Percentiles rank a stretch among this genome's conserved stretches.
phyloP scores from a whole-genome alignment of 1,140 invertebrate genomes.

The Heliconius hewitsoni region DNA sequence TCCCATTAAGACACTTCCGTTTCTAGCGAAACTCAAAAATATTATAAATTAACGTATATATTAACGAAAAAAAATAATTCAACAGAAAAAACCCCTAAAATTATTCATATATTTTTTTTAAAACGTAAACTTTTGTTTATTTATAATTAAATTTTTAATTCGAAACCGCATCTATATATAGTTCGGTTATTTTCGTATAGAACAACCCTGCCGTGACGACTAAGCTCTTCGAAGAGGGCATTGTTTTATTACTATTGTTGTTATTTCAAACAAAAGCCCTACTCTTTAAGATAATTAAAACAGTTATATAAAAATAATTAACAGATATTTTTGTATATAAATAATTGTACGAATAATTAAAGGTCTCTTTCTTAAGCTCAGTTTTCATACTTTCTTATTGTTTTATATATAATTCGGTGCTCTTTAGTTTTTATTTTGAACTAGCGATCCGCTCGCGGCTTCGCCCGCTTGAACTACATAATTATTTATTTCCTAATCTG shows the following conservation, averaged over 20 bases:
- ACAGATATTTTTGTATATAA: constrained; percentile 25
- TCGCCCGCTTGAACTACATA: too few species aligned
- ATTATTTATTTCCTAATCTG: too few species aligned
- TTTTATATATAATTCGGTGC: background rate
- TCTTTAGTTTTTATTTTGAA: too few species aligned
- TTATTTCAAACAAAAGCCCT: constrained; percentile 17
- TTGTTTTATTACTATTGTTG: constrained; percentile 32
- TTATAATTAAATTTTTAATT: background rate
- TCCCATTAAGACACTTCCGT: too few species aligned
- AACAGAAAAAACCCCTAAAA: too few species aligned
- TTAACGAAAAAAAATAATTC: too few species aligned
- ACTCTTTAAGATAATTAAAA: constrained; percentile 36
- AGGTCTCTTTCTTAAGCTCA: background rate
- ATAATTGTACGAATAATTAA: background rate
- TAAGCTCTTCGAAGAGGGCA: constrained; percentile 31
- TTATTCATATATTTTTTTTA: too few species aligned
- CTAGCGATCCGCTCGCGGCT: too few species aligned
- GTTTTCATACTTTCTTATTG: background rate
- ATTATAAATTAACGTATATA: too few species aligned
- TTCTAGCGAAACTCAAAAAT: too few species aligned
- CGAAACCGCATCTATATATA: background rate
- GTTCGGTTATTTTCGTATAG: background rate
- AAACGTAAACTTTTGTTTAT: too few species aligned
- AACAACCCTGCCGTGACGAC: constrained; percentile 21
- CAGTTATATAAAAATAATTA: constrained; percentile 29